A percentile compares a stretch with the other conserved stretches of the same genome.
These are phyloP conservation scores for Catharus minimus DNA, from an alignment of 2,113 vertebrate species.

Conservation along the genomic window DNA sequence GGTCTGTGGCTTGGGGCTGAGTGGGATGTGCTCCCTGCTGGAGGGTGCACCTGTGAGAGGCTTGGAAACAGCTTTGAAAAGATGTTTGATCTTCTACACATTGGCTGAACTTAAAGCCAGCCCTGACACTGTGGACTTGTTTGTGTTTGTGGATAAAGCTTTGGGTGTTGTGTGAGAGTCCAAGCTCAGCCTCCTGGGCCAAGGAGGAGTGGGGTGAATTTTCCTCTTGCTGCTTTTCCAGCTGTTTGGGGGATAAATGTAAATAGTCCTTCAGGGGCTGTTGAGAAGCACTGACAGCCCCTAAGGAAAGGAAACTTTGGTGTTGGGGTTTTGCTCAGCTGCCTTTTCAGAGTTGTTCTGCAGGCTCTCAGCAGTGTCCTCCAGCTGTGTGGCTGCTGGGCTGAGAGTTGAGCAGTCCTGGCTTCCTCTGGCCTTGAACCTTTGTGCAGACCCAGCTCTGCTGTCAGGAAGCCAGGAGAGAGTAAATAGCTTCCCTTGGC, in stretches of 20 bases:
- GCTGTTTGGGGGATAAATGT: background rate
- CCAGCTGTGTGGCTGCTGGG: background rate
- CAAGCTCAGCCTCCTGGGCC: background rate
- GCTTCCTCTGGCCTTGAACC: background rate
- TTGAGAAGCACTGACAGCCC: background rate
- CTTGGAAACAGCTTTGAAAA: too few species aligned
- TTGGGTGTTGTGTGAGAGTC: background rate
- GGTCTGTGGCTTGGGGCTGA: too few species aligned
- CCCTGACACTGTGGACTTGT: background rate
- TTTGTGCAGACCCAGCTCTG: rapidly evolving
- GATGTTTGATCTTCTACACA: too few species aligned
- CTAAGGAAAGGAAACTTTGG: background rate
- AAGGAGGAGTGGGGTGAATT: background rate
- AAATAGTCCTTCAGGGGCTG: background rate
- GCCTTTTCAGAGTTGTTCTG: background rate
- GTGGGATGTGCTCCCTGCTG: too few species aligned
- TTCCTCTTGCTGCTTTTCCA: background rate
- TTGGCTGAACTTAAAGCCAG: background rate
- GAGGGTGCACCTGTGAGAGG: too few species aligned
- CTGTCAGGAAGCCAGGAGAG: background rate
- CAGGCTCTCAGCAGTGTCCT: background rate
- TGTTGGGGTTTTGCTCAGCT: background rate
- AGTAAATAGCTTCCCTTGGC: background rate
- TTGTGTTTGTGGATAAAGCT: background rate
- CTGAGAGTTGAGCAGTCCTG: background rate